A percentile compares a stretch with the other conserved stretches of the same genome.
Conservation (phyloP, 2,113 vertebrate genomes). For the Aphyosemion australe region DNA sequence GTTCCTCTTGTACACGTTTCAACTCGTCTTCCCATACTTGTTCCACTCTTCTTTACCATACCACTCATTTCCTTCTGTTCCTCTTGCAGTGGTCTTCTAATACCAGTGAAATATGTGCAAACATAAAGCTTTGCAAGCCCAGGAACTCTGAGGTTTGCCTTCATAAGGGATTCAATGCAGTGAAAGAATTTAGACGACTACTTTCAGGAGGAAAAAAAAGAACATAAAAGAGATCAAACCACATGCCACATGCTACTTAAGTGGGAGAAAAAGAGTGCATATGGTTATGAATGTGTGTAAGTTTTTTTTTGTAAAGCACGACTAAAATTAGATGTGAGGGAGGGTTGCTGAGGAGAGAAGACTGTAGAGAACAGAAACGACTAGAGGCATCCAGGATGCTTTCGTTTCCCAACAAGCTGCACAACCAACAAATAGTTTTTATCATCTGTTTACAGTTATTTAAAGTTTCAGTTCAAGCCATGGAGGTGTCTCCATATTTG, state of each 20-base stretch:
- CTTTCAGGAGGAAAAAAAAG: constrained; percentile 43
- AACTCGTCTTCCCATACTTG: not conserved
- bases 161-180: constrained; percentile 26
- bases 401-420: constrained; percentile 48
- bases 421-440: constrained; percentile 27
- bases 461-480: not conserved
- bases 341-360: constrained; percentile 42
- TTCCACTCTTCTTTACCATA: not conserved
- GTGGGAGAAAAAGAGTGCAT: constrained; percentile 5
- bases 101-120: constrained; percentile 8
- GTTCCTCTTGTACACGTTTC: not conserved
- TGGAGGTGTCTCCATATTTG: not conserved
- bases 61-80: not conserved
- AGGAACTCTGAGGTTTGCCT: constrained; percentile 16
- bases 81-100: not conserved
- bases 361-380: constrained; percentile 49
- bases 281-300: constrained; percentile 31
- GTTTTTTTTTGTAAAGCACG: constrained; percentile 44
- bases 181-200: constrained; percentile 20
- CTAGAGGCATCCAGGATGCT: constrained; percentile 25
- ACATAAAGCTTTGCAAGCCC: constrained; percentile 25
- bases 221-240: constrained; percentile 39
- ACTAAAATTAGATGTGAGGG: constrained; percentile 61
- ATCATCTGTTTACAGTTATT: constrained; percentile 17
- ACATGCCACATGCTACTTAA: constrained; percentile 19